A percentile compares a stretch with the other conserved stretches of the same genome.
These are phyloP conservation scores for Podarcis cretensis DNA, from an alignment of 2,113 vertebrate genomes.

Conservation along the genomic window DNA sequence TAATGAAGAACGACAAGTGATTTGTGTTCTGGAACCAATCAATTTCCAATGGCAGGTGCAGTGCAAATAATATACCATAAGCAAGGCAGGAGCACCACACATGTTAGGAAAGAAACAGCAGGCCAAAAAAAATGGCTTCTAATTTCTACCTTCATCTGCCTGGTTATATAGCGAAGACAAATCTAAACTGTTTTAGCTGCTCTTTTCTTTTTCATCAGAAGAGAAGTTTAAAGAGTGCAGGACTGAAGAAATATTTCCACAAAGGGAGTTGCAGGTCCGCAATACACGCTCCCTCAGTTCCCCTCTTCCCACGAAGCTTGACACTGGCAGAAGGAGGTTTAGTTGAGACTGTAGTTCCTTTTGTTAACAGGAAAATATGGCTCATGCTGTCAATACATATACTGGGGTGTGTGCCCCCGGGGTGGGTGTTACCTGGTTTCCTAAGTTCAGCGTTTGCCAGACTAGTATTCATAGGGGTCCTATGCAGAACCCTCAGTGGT, in stretches of 20 bases:
- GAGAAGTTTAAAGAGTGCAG: background rate
- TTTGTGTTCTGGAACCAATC: no score
- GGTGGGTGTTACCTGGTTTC: background rate
- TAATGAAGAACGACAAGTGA: background rate
- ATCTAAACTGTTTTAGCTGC: background rate
- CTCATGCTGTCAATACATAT: background rate
- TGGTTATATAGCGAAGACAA: background rate
- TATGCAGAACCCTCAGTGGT: background rate
- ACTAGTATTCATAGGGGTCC: background rate
- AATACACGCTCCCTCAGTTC: background rate
- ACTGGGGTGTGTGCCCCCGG: background rate
- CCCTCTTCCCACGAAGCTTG: background rate
- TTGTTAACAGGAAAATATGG: background rate
- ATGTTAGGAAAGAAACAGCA: background rate
- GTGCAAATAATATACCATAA: no score
- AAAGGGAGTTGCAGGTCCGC: background rate
- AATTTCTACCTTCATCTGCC: background rate
- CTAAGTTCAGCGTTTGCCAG: background rate
- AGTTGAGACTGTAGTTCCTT: no score
- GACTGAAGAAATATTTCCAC: background rate
- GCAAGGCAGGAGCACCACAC: no score
- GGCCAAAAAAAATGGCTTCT: background rate
- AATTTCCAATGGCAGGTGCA: background rate
- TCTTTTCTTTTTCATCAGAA: background rate
- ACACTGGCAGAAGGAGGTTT: background rate